Base-by-base conservation (phyloP, 2,797 vertebrate species). In the Muscicapa comitata region DNA sequence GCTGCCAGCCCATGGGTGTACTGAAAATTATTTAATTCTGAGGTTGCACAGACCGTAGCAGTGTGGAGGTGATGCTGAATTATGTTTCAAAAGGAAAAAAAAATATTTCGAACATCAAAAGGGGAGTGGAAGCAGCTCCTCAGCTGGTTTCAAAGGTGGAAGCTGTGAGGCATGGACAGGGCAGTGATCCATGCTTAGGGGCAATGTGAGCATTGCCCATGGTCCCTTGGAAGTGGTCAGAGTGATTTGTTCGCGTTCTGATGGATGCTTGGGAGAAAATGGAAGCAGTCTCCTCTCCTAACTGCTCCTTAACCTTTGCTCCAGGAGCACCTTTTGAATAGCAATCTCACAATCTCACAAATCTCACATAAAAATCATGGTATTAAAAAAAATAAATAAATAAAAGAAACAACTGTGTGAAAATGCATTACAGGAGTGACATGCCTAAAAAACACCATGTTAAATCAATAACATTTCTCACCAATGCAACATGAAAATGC, bases 61-160 rank as follows among this genome's bases (percentile, higher is more conserved):
- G 20, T 51, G 18, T 72, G 42, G n/a, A 47, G n/a, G 15, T 38
- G 54, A 82, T 59, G n/a, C 37, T 79, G 48, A 87, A 67, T 63
- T 90, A 38, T 18, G 13, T 61, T 93, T 85, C 53, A 74, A 80
- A 77, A 58, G 23, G 13, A 79, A 94, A 76, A 47, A 84, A 47
- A 85, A 63, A 57, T 1, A 74, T 65, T 71, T 72, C 47, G 25
- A 55, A 59, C 28, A 21, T 47, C 28, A 77, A 80, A 76, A 21
- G 33, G 26, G 7, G 26, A 76, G 38, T 63, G 29, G 67, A 88
- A 90, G 18, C 38, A 62, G 10, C 31, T 63, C 62, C 75, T 91
- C 7, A 61, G 7, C 45, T 9, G 1, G 8, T 37, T 73, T 82
- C 48, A 45, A 74, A 45, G 47, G 16, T 2, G 1, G 40, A 33